These are phyloP conservation scores for Timema podura DNA, from an alignment of 2,888 invertebrate genomes.

Conservation along the genomic window DNA sequence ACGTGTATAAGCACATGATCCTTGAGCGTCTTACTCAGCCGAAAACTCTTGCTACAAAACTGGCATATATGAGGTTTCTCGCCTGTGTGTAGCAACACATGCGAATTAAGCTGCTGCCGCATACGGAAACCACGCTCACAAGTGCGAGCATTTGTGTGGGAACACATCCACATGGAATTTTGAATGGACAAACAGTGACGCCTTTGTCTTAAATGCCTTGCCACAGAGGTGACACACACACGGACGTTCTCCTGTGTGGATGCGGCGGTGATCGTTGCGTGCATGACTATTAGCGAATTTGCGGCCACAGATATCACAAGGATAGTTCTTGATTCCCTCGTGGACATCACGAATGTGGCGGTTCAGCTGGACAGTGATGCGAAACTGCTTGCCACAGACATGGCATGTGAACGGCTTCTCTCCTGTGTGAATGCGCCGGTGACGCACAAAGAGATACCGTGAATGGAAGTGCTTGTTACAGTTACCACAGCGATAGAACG, in stretches of 20 bases:
- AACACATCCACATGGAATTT: constrained; percentile 55
- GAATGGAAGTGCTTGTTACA: constrained; percentile 22
- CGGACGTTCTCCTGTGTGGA: constrained; percentile 42
- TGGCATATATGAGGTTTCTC: constrained; percentile 21
- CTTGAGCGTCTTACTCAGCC: constrained; percentile 21
- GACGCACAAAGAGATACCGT: constrained; percentile 37
- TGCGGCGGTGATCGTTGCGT: constrained; percentile 44
- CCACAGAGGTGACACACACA: constrained; percentile 48
- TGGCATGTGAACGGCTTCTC: constrained; percentile 64
- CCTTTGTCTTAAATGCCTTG: constrained; percentile 59
- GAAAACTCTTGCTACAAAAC: constrained; percentile 22
- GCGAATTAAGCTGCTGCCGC: constrained; percentile 37
- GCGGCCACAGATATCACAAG: constrained; percentile 49
- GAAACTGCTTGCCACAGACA: constrained; percentile 61
- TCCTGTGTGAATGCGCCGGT: constrained; percentile 50
- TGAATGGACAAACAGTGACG: constrained; percentile 59
- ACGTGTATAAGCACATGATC: constrained; percentile 21
- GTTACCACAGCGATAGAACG: constrained; percentile 21
- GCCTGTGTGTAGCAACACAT: constrained; percentile 19
- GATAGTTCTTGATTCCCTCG: constrained; percentile 47
- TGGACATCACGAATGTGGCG: constrained; percentile 53
- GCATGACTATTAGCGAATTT: constrained; percentile 50
- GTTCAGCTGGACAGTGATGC: constrained; percentile 56
- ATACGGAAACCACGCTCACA: constrained; percentile 55
- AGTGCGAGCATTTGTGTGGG: constrained; percentile 56